Base-by-base conservation (phyloP, 2,113 vertebrate species). In the Eclectus roratus region DNA sequence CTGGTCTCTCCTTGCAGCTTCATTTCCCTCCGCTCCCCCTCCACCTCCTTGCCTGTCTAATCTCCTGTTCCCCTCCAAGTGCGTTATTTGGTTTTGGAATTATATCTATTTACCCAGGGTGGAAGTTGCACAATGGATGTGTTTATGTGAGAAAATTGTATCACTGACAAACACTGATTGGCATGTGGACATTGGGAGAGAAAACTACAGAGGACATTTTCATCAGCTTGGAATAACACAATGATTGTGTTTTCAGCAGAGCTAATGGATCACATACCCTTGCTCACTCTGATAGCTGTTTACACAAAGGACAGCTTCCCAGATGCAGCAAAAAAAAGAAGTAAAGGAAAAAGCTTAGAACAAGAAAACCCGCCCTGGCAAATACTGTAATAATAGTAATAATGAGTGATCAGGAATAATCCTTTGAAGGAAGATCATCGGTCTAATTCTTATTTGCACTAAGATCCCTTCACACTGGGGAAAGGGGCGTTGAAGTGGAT, bases 221-320 rank as follows among this genome's bases (percentile, higher is more conserved):
- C 98, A 98, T 98, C 98, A 98, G 97, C 98, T 98, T 98, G 98
- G 97, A 98, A 98, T 98, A 98, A 98, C 98, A 98, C 97, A 97
- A 96, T 98, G 98, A 98, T 98, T 98, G 98, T 98, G 97, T 98
- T 98, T 98, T 98, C 98, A 98, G 98, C 97, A 79, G 94, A 97
- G 97, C 98, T 98, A 98, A 98, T 98, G 98, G 97, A 98, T 98
- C 98, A 98, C 98, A 98, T 98, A 98, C 98, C 97, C 96, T 87
- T 94, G 96, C 85, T 97, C 96, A 44, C 96, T 93, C 96, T 95
- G 97, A 98, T 98, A 97, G 97, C 97, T 98, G 97, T 98, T 98
- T 98, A 98, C 97, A 97, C 97, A 98, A 96, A 98, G 97, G 95
- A 97, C 80, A 10, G 82, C 88, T 96, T 97, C 97, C 96, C 97